Percentiles rank a stretch among this genome's conserved stretches.
phyloP scores from a whole-genome alignment of 2,113 vertebrate genomes.

The Xenus cinereus region DNA sequence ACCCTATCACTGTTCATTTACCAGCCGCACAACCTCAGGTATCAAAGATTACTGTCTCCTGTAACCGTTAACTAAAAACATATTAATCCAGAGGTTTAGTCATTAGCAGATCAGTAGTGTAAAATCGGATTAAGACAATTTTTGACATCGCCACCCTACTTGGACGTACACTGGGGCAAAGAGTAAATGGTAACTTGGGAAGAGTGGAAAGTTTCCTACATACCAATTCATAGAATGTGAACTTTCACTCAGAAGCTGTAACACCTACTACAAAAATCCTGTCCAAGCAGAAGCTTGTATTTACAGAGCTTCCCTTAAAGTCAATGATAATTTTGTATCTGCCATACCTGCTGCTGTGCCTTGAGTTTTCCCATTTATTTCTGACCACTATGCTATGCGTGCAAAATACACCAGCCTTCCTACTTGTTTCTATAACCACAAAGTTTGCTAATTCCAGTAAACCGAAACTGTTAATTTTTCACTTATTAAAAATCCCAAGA shows the following conservation, averaged over 20 bases:
- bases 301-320: neutral
- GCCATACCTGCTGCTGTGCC: neutral
- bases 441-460: neutral
- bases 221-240: neutral
- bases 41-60: neutral
- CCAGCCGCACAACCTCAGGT: neutral
- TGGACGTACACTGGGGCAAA: neutral
- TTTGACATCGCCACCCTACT: neutral
- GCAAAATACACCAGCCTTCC: neutral
- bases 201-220: neutral
- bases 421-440: neutral
- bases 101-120: neutral
- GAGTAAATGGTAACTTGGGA: neutral
- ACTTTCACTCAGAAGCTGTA: neutral
- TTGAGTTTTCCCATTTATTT: no score
- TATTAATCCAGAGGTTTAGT: neutral
- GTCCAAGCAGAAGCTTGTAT: neutral
- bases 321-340: neutral
- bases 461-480: neutral
- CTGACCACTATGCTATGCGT: fast-evolving
- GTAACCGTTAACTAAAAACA: neutral
- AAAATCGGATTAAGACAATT: neutral
- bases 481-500: neutral
- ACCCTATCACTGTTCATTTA: neutral
- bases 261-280: neutral